A percentile compares a stretch with the other conserved stretches of the same genome.
Evolutionary conservation across 1,140 invertebrate genomes (phyloP).

Genomic region (Caerostris darwini): DNA sequence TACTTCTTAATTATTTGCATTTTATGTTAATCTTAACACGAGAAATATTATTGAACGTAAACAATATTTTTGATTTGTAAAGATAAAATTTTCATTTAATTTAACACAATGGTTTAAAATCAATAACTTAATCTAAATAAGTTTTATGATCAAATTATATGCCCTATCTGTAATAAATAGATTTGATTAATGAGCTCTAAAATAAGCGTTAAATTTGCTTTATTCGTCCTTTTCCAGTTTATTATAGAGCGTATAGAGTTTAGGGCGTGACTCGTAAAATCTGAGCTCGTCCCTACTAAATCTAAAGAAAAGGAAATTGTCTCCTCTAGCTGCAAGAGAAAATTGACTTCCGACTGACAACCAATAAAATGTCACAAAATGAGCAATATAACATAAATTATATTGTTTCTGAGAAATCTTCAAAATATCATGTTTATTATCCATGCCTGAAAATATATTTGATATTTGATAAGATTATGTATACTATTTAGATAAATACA

Average conservation of each 20-base stretch:
- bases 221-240: not conserved
- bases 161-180: not conserved
- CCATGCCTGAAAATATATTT: not conserved
- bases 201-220: not conserved
- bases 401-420: not conserved
- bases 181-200: not conserved
- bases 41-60: too few relatives aligned
- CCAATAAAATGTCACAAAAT: not conserved
- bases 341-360: not conserved
- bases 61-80: too few relatives aligned
- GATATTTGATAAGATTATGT: too few relatives aligned
- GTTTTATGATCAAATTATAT: too few relatives aligned
- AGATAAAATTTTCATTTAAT: too few relatives aligned
- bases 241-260: not conserved
- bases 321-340: not conserved
- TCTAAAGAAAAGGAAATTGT: too few relatives aligned
- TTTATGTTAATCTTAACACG: too few relatives aligned
- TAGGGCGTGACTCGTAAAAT: not conserved
- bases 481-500: too few relatives aligned
- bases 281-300: not conserved
- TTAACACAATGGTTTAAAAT: too few relatives aligned
- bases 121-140: too few relatives aligned
- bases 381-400: not conserved
- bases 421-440: not conserved
- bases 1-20: too few relatives aligned